These are phyloP conservation scores for Periparus ater DNA, from an alignment of 2,797 vertebrate genomes.

Conservation along the genomic window DNA sequence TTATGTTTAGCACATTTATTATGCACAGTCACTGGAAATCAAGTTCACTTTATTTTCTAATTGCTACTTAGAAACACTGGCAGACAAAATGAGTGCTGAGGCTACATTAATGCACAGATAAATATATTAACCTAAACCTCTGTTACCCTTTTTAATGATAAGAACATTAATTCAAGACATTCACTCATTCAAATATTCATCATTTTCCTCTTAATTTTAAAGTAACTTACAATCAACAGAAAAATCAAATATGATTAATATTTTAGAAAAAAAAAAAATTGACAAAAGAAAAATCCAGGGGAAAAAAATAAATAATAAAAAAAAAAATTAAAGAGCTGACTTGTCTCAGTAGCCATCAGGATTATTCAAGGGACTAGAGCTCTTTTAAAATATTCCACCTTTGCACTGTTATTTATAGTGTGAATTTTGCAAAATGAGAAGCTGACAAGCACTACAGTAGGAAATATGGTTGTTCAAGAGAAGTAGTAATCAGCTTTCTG, in stretches of 20 bases:
- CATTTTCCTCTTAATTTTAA: background rate
- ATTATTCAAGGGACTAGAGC: background rate
- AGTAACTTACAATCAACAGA: background rate
- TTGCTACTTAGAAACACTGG: background rate
- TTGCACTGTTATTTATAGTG: background rate
- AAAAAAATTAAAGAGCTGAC: background rate
- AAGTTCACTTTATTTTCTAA: background rate
- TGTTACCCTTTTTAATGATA: background rate
- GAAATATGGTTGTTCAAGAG: background rate
- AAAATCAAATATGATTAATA: background rate
- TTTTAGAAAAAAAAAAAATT: conserved; percentile 9
- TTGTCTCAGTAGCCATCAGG: background rate
- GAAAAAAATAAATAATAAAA: background rate
- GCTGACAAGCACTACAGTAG: background rate
- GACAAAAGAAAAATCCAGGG: background rate
- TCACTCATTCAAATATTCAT: background rate
- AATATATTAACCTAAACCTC: background rate
- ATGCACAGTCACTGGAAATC: conserved; percentile 3
- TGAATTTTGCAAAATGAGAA: background rate
- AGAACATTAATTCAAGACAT: background rate
- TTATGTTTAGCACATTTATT: conserved; percentile 8
- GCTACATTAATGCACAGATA: background rate
- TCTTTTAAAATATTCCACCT: background rate
- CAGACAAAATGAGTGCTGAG: background rate
- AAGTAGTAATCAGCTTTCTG: background rate